phyloP scores from a whole-genome alignment of 2,797 vertebrate genomes.

The Poeciliopsis paucimaculata region DNA sequence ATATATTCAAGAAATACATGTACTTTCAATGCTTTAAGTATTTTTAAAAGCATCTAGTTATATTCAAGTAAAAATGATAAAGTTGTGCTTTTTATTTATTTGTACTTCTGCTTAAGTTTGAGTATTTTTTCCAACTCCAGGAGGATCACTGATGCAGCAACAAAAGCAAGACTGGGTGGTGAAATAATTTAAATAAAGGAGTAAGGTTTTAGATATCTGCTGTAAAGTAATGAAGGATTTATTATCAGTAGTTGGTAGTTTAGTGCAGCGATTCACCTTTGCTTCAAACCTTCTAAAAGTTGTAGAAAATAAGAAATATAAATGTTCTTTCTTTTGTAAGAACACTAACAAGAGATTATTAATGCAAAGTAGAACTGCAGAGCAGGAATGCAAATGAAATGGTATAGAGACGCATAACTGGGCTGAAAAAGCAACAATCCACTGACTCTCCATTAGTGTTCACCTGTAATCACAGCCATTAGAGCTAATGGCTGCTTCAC shows the following conservation, averaged over 20 bases:
- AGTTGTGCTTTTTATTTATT: too few species aligned
- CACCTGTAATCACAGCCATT: constrained; percentile 6
- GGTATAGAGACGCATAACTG: not conserved
- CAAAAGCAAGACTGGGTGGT: constrained; percentile 74
- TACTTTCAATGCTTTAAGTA: too few species aligned
- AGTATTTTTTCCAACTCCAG: constrained; percentile 74
- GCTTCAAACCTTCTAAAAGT: not conserved
- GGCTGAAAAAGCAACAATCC: constrained; percentile 6
- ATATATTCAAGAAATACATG: too few species aligned
- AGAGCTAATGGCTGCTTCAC: not conserved
- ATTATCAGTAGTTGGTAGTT: not conserved
- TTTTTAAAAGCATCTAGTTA: too few species aligned
- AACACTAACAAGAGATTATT: constrained; percentile 3
- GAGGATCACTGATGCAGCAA: constrained; percentile 54
- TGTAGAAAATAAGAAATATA: not conserved
- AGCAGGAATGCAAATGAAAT: not conserved
- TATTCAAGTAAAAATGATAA: too few species aligned
- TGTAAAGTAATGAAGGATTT: not conserved
- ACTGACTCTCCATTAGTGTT: not conserved
- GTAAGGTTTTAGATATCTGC: not conserved
- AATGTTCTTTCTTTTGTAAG: not conserved
- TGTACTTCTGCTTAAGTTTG: too few species aligned
- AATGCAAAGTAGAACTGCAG: constrained; percentile 2
- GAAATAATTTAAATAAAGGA: constrained; percentile 32
- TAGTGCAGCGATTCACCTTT: not conserved